phyloP scores from a whole-genome alignment of 92 coral and sea anemone species.

The Micromussa lordhowensis region DNA sequence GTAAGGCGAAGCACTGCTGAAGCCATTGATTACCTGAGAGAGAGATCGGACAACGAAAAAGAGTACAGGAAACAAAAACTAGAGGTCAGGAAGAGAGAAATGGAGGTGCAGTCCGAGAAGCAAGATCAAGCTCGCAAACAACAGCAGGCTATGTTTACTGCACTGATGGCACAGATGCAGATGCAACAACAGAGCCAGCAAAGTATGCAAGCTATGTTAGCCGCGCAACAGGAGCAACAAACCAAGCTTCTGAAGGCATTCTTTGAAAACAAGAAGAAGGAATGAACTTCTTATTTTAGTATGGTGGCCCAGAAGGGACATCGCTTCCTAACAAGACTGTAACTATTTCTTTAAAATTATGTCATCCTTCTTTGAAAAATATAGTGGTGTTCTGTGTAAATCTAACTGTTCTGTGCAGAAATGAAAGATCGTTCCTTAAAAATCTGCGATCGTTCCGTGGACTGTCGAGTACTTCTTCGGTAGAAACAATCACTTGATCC shows the following conservation, averaged over 20 bases:
- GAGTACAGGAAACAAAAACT: neutral
- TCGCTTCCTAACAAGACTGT: too few species aligned
- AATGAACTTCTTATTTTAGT: neutral
- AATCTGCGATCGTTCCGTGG: too few species aligned
- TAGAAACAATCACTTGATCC: too few species aligned
- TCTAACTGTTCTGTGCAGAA: too few species aligned
- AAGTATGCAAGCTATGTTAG: neutral
- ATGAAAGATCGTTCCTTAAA: too few species aligned
- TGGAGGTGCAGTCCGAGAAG: slow-evolving; percentile 4
- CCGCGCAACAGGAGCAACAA: neutral
- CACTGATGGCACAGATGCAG: slow-evolving; percentile 28
- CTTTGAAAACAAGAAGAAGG: slow-evolving; percentile 1
- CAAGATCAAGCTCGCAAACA: slow-evolving; percentile 15
- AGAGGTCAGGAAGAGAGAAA: slow-evolving; percentile 9
- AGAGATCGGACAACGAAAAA: slow-evolving; percentile 11
- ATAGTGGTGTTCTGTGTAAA: too few species aligned
- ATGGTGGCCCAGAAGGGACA: too few species aligned
- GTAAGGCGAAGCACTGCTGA: slow-evolving; percentile 24
- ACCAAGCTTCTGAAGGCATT: slow-evolving; percentile 5
- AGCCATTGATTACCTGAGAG: slow-evolving; percentile 12
- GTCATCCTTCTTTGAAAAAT: too few species aligned
- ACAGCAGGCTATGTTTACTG: slow-evolving; percentile 28
- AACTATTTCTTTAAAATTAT: too few species aligned
- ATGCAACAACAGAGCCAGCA: slow-evolving; percentile 24
- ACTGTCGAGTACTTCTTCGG: too few species aligned